Evolutionary conservation across 2,113 vertebrate genomes (phyloP).

Genomic region (Galeopterus variegatus): DNA sequence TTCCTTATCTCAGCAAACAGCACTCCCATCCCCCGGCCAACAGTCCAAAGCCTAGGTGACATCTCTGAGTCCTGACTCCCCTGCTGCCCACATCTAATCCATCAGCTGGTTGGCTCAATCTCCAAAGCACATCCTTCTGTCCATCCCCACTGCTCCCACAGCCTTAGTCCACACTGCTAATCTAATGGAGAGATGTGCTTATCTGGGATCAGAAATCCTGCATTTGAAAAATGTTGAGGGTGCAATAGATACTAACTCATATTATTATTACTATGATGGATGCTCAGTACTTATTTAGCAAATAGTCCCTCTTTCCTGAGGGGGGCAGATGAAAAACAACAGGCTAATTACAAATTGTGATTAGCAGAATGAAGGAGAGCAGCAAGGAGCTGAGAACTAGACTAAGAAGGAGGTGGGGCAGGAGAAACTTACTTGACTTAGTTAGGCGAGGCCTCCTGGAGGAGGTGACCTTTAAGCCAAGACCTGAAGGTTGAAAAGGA

Average conservation of each 20-base stretch:
- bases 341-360: not conserved
- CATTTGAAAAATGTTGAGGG: not conserved
- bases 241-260: not conserved
- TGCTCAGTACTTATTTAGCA: not conserved
- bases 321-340: not conserved
- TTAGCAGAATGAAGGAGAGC: not conserved
- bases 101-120: not conserved
- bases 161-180: not conserved
- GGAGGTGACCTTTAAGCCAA: not conserved
- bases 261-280: no score
- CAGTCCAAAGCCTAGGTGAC: not conserved
- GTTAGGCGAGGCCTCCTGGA: not conserved
- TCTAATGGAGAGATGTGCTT: not conserved
- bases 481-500: constrained; percentile 15
- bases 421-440: not conserved
- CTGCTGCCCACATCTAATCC: accelerated
- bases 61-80: not conserved
- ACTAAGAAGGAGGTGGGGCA: accelerated
- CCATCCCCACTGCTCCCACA: not conserved
- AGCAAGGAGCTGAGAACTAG: not conserved
- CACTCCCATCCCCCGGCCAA: not conserved
- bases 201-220: not conserved
- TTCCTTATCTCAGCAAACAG: not conserved
- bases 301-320: not conserved
- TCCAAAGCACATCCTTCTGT: not conserved